Base-by-base conservation (phyloP, 2,113 vertebrate species). In the Symphodus melops region DNA sequence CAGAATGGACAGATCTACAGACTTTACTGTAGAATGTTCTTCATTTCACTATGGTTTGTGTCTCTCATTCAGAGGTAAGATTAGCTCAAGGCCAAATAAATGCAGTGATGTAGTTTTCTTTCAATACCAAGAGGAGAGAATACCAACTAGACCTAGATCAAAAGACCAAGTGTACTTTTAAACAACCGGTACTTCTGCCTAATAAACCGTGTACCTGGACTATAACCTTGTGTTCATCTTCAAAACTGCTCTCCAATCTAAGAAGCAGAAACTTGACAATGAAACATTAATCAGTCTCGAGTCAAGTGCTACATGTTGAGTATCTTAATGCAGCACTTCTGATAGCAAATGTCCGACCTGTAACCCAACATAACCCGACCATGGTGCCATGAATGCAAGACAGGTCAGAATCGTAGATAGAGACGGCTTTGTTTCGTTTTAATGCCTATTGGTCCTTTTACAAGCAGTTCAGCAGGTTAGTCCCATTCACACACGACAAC, bases 291-390 rank as follows among this genome's bases (percentile, higher is more conserved):
- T 56, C 25, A 16, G 17, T 13, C 6, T 3, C 5, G 12, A 17
- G 49, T 46, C 37, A 56, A 56, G 17, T 21, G 20, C 19, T 23
- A 23, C 51, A 52, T 51, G 25, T 9, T 5, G 8, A 14, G 21
- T 1, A 56, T 56, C 10, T 51, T 7, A 57, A 39, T 28, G 11
- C 17, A 20, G 62, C 54, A 48, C 72, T 66, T 63, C 41, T 56
- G 59, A 66, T 49, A 68, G 68, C 20, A 59, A 72, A 58, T 41
- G n/a, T 66, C 59, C 48, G 56, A 68, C 54, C 83, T 79, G 66
- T 65, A 55, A 62, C 42, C 23, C 11, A n/a, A 68, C 73, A 82
- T 85, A 85, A 74, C 41, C 65, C 59, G 63, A 68, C 3, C 17
- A n/a, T n/a, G 13, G 46, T 46, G 60, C 37, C 9, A 69, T 68